Conservation (phyloP, 64 coral and sea anemone genomes). For the Montipora efflorescens region DNA sequence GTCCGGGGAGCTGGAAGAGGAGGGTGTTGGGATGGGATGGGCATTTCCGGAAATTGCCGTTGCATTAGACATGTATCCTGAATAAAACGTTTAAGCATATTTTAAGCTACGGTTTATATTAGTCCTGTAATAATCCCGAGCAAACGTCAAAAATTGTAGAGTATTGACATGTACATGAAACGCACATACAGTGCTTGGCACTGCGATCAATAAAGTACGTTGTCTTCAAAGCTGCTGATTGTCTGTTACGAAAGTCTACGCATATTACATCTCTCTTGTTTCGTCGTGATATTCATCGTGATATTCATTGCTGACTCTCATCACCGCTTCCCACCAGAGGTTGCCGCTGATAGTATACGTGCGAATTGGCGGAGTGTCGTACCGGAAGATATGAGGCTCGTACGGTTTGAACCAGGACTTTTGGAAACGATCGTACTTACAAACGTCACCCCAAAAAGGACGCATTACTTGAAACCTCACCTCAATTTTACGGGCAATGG, state of each 20-base stretch:
- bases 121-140: neutral
- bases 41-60: too few relatives aligned
- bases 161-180: neutral
- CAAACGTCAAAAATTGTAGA: neutral
- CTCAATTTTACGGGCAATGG: conserved; percentile 17
- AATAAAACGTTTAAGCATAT: neutral
- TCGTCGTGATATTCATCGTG: conserved; percentile 49
- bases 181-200: neutral
- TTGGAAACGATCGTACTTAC: conserved; percentile 45
- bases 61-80: neutral
- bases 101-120: neutral
- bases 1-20: too few relatives aligned
- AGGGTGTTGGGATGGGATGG: too few relatives aligned
- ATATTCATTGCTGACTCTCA: conserved; percentile 44
- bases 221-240: neutral
- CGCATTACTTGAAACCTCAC: conserved; percentile 20
- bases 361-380: conserved; percentile 29
- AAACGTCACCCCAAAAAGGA: conserved; percentile 31
- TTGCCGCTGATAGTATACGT: conserved; percentile 39
- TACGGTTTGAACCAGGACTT: conserved; percentile 24
- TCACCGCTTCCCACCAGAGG: conserved; percentile 25
- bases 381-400: conserved; percentile 37
- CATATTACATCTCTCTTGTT: conserved; percentile 44
- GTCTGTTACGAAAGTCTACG: neutral
- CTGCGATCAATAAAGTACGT: neutral